Evolutionary conservation across 2,888 invertebrate genomes (phyloP), one percentile per base, ranked within the genome.

Genomic region (Altica lythri): DNA sequence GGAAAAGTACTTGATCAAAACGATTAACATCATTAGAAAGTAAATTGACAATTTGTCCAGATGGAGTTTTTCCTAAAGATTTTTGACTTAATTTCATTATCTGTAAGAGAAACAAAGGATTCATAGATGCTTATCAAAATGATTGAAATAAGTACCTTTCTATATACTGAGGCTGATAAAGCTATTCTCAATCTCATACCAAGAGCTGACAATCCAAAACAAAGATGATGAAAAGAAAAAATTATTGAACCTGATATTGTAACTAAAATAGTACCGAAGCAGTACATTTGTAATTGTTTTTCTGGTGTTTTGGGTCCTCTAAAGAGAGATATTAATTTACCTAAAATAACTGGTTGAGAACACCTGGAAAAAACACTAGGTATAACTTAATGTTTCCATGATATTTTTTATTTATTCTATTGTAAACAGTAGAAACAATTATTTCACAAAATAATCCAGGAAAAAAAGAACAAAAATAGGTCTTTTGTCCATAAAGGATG

Each of bases 21-120:
- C 90, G 81, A 64, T 84, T 86, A 1, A 92, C 90, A 70, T 93
- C 93, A 67, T 92, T 92, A 0, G 92, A 89, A 76, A 93, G 79
- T 46, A 93, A 74, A 72, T 92, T 92, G 38, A 92, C 85, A 61
- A 93, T 85, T 75, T 91, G 87, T 0, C 92, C 92, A 64, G 88
- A 72, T 75, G 93, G 88, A 0, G 93, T 92, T 68, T 91, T 84
- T 0, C 88, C 87, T 30, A 94, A 73, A 0, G 93, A 86, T 4
- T 80, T 80, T 68, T 82, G 82, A 66, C 84, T 87, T 29, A 89
- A 72, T 56, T 78, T 77, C 48, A 88, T 72, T 2, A 86, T 79
- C 81, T 81, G 58, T 13, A 64, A 69, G 42, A 9, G 13, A n/a
- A 17, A 2, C 2, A 13, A 5, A 16, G 14, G 32, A 17, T 12